Base-by-base conservation (phyloP, 2,797 vertebrate genomes). In the Lacerta agilis region DNA sequence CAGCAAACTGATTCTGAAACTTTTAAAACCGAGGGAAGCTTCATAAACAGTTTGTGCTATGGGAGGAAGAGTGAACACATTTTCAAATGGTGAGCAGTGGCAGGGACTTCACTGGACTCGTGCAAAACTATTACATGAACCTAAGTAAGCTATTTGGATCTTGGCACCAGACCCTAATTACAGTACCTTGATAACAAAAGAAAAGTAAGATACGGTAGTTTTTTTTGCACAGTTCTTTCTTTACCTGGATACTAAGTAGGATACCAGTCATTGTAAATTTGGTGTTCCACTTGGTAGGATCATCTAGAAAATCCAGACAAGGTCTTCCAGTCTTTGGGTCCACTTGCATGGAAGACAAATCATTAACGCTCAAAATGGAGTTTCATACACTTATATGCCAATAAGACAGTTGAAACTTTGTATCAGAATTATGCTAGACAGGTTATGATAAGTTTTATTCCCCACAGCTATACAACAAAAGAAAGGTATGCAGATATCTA, bases 231-330 rank as follows among this genome's bases (percentile, higher is more conserved):
- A 41, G 79, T 66, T 67, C 71, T 66, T 81, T 77, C 86, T 89
- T 92, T 94, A 96, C 93, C 94, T 91, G 88, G 36, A 91, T 9
- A 41, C 71, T 55, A 29, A 94, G 89, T 20, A 95, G 88, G 88
- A 94, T 66, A 3, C 27, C 93, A 45, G 4, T 93, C 84, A 95
- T 18, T 0, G 93, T 92, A 61, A 92, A 94, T 2, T 33, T 86
- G 49, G 43, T 27, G 49, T 90, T 45, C 94, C 94, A 90, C 5
- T 88, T 66, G 13, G 13, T 7, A 9, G 69, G 66, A 10, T 45
- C 83, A 23, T 93, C 79, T 80, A 95, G 91, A 90, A 95, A 92
- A 41, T 79, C 91, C 73, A 84, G 45, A 61, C 86, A 87, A 3
- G 89, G 91, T 20, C 45, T 93, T 77, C 95, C 95, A 43, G 94